These are phyloP conservation scores for Aricia agestis DNA, from an alignment of 1,140 invertebrate genomes.

Conservation along the genomic window DNA sequence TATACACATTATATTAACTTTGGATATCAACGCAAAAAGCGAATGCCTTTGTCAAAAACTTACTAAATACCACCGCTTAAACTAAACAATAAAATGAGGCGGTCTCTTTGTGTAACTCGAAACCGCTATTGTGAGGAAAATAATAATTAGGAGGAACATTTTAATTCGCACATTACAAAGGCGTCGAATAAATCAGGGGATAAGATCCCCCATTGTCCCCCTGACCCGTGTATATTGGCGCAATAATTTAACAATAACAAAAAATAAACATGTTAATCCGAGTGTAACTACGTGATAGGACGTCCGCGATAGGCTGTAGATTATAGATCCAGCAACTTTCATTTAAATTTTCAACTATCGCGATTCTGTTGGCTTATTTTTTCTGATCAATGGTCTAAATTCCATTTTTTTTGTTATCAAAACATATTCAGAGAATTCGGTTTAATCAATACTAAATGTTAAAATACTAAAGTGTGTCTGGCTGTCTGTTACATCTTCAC, in stretches of 20 bases:
- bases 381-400: no score
- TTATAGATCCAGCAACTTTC: not conserved
- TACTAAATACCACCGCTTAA: not conserved
- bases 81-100: slow-evolving; percentile 6
- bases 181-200: slow-evolving; percentile 33
- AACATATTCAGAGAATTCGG: no score
- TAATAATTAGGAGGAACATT: slow-evolving; percentile 8
- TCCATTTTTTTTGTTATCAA: no score
- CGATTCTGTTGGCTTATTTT: no score
- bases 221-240: slow-evolving; percentile 22
- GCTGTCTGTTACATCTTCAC: no score
- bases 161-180: slow-evolving; percentile 13
- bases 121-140: not conserved
- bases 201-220: slow-evolving; percentile 31
- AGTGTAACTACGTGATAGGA: slow-evolving; percentile 53
- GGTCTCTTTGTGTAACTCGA: not conserved
- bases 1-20: not conserved
- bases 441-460: no score
- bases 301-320: not conserved
- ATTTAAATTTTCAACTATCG: no score
- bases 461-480: no score
- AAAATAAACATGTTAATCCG: slow-evolving; percentile 51
- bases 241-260: slow-evolving; percentile 41
- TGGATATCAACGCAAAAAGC: not conserved
- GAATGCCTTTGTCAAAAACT: not conserved